These are phyloP conservation scores for Sitta carolinensis DNA, from an alignment of 2,797 vertebrate genomes.

Conservation along the genomic window DNA sequence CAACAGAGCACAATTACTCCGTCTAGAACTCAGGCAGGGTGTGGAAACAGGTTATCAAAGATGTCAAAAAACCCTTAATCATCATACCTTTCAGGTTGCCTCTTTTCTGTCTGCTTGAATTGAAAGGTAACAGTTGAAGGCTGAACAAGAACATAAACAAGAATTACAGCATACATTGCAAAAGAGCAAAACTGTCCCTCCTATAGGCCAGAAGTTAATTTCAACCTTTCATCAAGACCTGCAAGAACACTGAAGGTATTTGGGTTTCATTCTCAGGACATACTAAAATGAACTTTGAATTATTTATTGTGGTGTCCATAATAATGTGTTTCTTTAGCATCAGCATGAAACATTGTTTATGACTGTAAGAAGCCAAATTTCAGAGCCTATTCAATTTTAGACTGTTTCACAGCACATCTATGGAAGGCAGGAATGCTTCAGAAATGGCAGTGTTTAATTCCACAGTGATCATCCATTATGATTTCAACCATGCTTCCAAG, in stretches of 20 bases:
- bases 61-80: neutral
- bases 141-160: neutral
- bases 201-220: neutral
- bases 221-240: neutral
- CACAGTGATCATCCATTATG: neutral
- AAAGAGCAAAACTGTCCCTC: neutral
- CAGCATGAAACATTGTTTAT: neutral
- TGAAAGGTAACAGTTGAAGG: neutral
- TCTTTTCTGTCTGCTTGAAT: neutral
- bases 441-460: neutral
- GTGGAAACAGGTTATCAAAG: neutral
- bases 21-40: neutral
- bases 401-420: neutral
- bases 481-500: neutral
- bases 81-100: neutral
- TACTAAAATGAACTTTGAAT: neutral
- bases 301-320: neutral
- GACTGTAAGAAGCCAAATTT: neutral
- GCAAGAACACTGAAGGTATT: neutral
- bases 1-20: neutral
- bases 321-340: neutral
- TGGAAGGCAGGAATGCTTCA: neutral
- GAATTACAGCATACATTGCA: neutral
- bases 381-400: neutral
- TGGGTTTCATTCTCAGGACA: neutral